Base-by-base conservation (phyloP, 2,888 invertebrate species). In the Habroteleia sp. region DNA sequence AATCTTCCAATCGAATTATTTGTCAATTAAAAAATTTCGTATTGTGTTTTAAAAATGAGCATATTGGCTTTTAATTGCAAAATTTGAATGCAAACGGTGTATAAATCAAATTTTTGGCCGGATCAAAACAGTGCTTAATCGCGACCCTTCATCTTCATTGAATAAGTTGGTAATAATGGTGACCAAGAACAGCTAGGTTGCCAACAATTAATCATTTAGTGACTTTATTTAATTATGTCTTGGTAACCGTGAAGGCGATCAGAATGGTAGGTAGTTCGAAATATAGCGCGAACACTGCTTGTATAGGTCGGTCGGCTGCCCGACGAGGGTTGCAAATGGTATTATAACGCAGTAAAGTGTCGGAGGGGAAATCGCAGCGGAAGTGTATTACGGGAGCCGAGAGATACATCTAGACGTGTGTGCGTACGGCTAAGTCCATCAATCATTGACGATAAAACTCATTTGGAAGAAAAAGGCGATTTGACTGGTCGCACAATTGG, bases 161-260 rank as follows among this genome's bases (percentile, higher is more conserved):
- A 41, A 39, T 48, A 48, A 68, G 56, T 56, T 8, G 41, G 14
- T 42, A 33, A 69, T 68, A 74, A 63, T 44, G 54, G 41, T 29
- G 60, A 14, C 39, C 6, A 65, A 46, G 46, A 33, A 29, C 17
- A 56, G 31, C 62, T 50, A 42, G 72, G 74, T 54, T 44, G 50
- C 48, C 56, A 33, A 58, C 71, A 75, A 75, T 75, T 71, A 75
- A 65, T 75, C 75, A 65, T 65, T 75, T 75, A 71, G 65, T 20
- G 65, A 71, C 71, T 75, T 71, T 62, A 71, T 75, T 75, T 42
- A 66, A 75, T 75, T 75, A 75, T 60, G 71, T 44, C 54, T 42
- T 52, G 65, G 74, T 58, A 58, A 52, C 41, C 37, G 63, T 58
- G 58, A 69, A 75, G 69, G 69, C 65, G 66, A 75, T 75, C 71